Base-by-base conservation (phyloP, 2,888 invertebrate genomes). In the Tolmerus cingulatus region DNA sequence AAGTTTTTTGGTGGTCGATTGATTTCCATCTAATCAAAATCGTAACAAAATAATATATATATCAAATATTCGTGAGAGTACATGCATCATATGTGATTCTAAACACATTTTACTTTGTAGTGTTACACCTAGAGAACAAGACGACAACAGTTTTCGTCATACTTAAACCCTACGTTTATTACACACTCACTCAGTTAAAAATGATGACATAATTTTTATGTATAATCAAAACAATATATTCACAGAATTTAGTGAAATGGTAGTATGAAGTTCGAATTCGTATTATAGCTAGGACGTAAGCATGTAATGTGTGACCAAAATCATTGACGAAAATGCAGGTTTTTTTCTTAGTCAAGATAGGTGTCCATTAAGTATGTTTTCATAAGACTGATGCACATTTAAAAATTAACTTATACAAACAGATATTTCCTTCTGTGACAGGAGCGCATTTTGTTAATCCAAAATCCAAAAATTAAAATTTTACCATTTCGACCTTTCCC, bases 91-190 rank as follows among this genome's bases (percentile, higher is more conserved):
- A 66, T 66, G 8, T 66, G 51, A 16, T 66, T 66, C 27, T 66
- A 12, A 23, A 66, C 34, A 19, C 57, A 57, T 82, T 57, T 82
- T 30, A 82, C 51, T 79, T 79, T 66, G 82, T 82, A 82, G 82
- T 57, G 55, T 82, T 66, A 66, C 19, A 66, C 66, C 9, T 66
- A 66, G 66, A 66, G 27, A 66, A 66, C 27, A 66, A 23, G 66
- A 66, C 23, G 66, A 66, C 19, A 66, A 3, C 66, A 66, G 12
- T 66, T 66, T 66, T 66, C 66, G 66, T 66, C 66, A 66, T 66
- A 66, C 8, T 46, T 12, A 66, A 66, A n/a, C 19, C 51, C 51
- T 23, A 27, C 66, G 66, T 66, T 23, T 66, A 23, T 23, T 27
- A 66, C 66, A 23, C 66, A 66, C 23, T 66, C 66, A 66, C 66